Base-by-base conservation (phyloP, 1,140 invertebrate genomes). In the Drosophila tropicalis region DNA sequence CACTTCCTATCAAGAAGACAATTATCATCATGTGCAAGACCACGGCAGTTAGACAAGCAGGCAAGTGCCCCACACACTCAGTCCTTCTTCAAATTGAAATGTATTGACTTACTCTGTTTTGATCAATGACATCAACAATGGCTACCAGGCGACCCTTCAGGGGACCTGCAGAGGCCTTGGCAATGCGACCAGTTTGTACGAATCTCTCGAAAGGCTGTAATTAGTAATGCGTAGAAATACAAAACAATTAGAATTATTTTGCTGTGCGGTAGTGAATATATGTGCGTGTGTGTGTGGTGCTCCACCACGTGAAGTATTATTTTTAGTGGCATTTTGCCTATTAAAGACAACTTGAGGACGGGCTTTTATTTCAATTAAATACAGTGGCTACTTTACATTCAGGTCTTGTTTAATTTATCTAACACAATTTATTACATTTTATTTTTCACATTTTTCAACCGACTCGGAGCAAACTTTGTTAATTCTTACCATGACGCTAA, bases 51-150 rank as follows among this genome's bases (percentile, higher is more conserved):
- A 3, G 7, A 36, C 34, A 36, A 22, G 22, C 3, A 5, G 12
- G 10, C 36, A 39, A 13, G 9, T 36, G 36, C 36, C 12, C 12
- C 36, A 39, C 36, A 39, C 34, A 13, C 36, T 13, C 12, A 39
- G 36, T 39, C 36, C 36, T 39, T 39, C 12, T 13, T 3, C 36
- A 39, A 39, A 39, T 10, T 3, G 36, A 39, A 13, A 39, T 39
- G 10, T 4, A 19, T 13, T 47, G 25, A 92, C 94, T 95, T 94
- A 98, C 98, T 92, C 97, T 96, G 91, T 98, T 99, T 94, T 99
- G 98, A 92, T 99, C 98, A 90, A 99, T 98, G 80, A 99, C 94
- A 93, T 99, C 98, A 47, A 99, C 97, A 90, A 99, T 98, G 77
- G 95, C 95, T 74, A 97, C 96, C 58, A 99, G 93, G 94, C 99